Conservation (phyloP, 2,797 vertebrate species). For the Pangasius macronema region DNA sequence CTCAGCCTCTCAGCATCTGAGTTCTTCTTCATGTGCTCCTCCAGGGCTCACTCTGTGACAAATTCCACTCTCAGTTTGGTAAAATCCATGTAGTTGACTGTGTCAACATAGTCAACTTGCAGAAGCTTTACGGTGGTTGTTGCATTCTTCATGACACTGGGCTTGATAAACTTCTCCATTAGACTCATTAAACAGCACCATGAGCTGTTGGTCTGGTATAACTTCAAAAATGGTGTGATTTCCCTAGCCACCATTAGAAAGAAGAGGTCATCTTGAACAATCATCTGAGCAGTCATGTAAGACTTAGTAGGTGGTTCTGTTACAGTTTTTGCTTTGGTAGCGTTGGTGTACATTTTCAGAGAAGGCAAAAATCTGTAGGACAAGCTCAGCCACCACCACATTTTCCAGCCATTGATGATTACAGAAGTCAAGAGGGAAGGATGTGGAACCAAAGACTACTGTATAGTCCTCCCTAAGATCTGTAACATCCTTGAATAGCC, state of each 20-base stretch:
- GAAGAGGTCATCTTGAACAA: conserved; percentile 44
- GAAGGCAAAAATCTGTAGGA: conserved; percentile 41
- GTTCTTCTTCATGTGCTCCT: neutral
- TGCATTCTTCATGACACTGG: conserved; percentile 42
- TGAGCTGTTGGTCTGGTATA: conserved; percentile 43
- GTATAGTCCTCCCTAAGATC: conserved; percentile 39
- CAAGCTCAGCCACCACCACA: conserved; percentile 39
- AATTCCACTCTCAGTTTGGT: conserved; percentile 22
- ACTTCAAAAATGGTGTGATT: conserved; percentile 46
- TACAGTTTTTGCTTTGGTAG: conserved; percentile 36
- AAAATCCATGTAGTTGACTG: conserved; percentile 26
- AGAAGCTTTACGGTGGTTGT: conserved; percentile 36
- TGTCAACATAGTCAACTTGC: conserved; percentile 25
- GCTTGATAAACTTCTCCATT: conserved; percentile 41
- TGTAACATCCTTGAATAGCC: conserved; percentile 43
- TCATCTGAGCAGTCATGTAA: conserved; percentile 42
- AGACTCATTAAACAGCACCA: conserved; percentile 42
- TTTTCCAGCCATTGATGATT: conserved; percentile 48
- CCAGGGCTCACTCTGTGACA: neutral
- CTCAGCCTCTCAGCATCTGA: conserved; percentile 17
- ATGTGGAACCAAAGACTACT: conserved; percentile 42
- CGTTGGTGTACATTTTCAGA: conserved; percentile 48
- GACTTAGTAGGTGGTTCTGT: conserved; percentile 42
- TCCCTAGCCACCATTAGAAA: conserved; percentile 39
- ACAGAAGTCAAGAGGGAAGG: conserved; percentile 51